Conservation (phyloP, 2,888 invertebrate genomes). For the Atherix ibis region DNA sequence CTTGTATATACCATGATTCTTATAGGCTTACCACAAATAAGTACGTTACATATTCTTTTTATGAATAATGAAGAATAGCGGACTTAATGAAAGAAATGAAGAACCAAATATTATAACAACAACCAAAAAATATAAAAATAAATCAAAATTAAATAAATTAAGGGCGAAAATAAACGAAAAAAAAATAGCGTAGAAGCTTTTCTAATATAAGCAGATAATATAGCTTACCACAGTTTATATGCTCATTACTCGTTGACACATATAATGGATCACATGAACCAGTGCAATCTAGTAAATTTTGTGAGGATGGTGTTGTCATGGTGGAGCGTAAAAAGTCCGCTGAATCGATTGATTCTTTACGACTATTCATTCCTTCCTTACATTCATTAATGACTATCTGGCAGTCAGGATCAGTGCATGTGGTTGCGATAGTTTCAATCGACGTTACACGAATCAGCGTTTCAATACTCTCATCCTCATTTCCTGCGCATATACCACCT, state of each 20-base stretch:
- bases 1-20: too few species aligned
- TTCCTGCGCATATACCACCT: too few species aligned
- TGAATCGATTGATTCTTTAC: conserved; percentile 22
- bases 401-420: conserved; percentile 26
- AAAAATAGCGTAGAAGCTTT: too few species aligned
- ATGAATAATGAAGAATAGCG: too few species aligned
- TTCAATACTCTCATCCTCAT: conserved; percentile 1
- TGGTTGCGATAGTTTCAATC: conserved; percentile 21
- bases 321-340: conserved; percentile 18
- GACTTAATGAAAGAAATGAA: too few species aligned
- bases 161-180: too few species aligned
- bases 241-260: conserved; percentile 9
- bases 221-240: conserved; percentile 4
- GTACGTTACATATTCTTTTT: too few species aligned
- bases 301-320: conserved; percentile 20
- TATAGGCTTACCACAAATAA: too few species aligned
- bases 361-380: conserved; percentile 16
- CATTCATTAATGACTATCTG: conserved; percentile 13
- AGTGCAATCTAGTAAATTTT: conserved; percentile 18
- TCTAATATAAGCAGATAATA: too few species aligned
- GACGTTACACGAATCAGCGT: conserved; percentile 9
- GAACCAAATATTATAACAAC: too few species aligned
- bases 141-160: too few species aligned
- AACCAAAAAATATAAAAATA: too few species aligned
- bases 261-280: conserved; percentile 19